Percentiles rank a stretch among this genome's conserved stretches.
Conservation (phyloP, 2,113 vertebrate genomes). For the Malurus melanocephalus region DNA sequence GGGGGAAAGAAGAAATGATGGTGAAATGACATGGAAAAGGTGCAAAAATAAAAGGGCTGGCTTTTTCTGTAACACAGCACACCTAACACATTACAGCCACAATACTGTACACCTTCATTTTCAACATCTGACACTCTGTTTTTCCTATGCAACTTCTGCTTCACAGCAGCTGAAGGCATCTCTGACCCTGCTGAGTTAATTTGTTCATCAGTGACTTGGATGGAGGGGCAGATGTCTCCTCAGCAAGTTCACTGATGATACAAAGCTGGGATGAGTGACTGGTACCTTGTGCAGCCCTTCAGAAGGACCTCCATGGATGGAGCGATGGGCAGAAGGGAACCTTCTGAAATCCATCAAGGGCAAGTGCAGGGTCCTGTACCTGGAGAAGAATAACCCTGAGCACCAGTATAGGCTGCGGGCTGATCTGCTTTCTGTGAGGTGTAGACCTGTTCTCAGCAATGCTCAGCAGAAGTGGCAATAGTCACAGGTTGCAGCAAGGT, state of each 20-base stretch:
- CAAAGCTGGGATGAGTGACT: neutral
- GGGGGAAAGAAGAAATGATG: neutral
- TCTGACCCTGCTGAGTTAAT: neutral
- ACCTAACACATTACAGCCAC: neutral
- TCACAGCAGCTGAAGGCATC: neutral
- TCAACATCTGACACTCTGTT: neutral
- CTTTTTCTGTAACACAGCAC: neutral
- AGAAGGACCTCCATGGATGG: fast-evolving
- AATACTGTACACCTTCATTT: neutral
- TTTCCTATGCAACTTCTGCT: neutral
- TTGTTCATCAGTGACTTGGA: neutral
- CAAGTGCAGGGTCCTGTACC: neutral
- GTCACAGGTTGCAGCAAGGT: neutral
- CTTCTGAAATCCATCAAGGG: neutral
- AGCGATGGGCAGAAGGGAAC: neutral
- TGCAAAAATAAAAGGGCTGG: neutral
- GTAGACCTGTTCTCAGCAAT: neutral
- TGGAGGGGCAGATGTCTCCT: neutral
- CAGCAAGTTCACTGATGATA: neutral
- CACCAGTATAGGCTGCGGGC: fast-evolving
- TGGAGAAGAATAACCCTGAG: neutral
- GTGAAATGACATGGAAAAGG: neutral
- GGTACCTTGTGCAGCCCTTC: neutral
- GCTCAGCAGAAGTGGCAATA: fast-evolving
- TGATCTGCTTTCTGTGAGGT: neutral